Evolutionary conservation across 1,140 invertebrate genomes (phyloP).

Genomic region (Drosophila pallidifrons): DNA sequence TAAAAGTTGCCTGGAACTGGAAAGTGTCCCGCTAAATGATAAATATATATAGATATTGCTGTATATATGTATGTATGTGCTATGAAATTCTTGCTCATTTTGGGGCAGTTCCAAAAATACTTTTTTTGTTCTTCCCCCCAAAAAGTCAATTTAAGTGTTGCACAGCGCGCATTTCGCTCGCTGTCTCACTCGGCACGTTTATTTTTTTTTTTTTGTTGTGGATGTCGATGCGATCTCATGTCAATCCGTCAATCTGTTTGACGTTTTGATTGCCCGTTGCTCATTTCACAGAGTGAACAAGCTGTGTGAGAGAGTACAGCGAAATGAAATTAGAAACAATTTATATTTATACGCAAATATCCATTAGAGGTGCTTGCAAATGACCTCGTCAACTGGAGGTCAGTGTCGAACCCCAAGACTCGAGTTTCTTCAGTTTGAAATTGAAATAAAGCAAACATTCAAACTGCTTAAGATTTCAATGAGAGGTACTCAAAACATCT

Average conservation of each 20-base stretch:
- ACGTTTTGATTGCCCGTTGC: constrained; percentile 69
- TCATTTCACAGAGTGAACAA: constrained; percentile 38
- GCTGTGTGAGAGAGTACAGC: constrained; percentile 10
- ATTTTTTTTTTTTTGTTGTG: constrained; percentile 25
- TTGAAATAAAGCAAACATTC: constrained; percentile 31
- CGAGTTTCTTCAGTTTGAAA: constrained; percentile 12
- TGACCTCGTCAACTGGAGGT: constrained; percentile 67
- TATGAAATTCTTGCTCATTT: constrained; percentile 1
- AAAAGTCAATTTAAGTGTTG: constrained; percentile 28
- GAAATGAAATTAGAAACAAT: constrained; percentile 64
- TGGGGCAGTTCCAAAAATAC: constrained; percentile 41
- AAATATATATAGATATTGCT: background rate
- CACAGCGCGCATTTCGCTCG: background rate
- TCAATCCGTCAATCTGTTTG: constrained; percentile 60
- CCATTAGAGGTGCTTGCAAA: constrained; percentile 30
- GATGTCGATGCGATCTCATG: constrained; percentile 42
- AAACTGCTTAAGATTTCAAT: constrained; percentile 27
- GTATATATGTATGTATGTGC: background rate
- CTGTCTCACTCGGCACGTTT: constrained; percentile 11
- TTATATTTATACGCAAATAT: constrained; percentile 68
- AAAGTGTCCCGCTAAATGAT: constrained; percentile 31
- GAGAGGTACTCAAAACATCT: constrained; percentile 8
- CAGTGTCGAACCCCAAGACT: constrained; percentile 51
- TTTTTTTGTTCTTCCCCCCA: background rate
- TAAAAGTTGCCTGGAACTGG: constrained; percentile 36